Conservation (phyloP, 2,797 vertebrate species). For the Helostoma temminkii region DNA sequence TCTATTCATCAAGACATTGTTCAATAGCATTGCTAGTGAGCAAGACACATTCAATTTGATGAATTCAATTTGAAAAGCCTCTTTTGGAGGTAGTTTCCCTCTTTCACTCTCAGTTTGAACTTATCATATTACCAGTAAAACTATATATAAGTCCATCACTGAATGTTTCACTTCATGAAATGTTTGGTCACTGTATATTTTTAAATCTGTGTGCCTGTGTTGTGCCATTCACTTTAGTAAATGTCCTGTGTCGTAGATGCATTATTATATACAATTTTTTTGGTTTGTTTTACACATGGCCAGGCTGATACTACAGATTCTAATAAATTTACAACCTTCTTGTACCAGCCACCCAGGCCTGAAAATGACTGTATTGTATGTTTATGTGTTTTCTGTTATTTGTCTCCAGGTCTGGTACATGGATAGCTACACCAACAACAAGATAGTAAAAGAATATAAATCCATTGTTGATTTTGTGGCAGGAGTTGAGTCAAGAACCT, state of each 20-base stretch:
- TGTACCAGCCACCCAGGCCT: background rate
- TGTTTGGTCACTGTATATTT: background rate
- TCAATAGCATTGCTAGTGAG: background rate
- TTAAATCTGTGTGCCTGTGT: background rate
- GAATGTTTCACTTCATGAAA: background rate
- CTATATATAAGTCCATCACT: constrained; percentile 1
- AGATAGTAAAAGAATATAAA: constrained; percentile 96
- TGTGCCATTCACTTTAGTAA: background rate
- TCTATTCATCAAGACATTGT: background rate
- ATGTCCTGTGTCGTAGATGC: background rate
- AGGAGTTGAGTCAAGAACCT: constrained; percentile 94
- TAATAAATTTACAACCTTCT: background rate
- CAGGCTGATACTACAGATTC: no score
- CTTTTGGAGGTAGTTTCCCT: background rate
- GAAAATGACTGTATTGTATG: constrained; percentile 4
- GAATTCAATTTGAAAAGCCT: no score
- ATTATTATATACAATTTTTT: background rate
- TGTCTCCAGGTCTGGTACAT: constrained; percentile 96
- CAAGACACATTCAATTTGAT: no score
- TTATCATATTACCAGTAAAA: background rate
- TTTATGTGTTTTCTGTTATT: constrained; percentile 19
- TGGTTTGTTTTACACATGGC: background rate
- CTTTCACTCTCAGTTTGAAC: background rate
- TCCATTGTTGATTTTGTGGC: constrained; percentile 93
- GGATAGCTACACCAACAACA: constrained; percentile 99